Evolutionary conservation across 2,888 invertebrate species (phyloP), one percentile per base, ranked within the genome.

Genomic region (Liposcelis brunnea): DNA sequence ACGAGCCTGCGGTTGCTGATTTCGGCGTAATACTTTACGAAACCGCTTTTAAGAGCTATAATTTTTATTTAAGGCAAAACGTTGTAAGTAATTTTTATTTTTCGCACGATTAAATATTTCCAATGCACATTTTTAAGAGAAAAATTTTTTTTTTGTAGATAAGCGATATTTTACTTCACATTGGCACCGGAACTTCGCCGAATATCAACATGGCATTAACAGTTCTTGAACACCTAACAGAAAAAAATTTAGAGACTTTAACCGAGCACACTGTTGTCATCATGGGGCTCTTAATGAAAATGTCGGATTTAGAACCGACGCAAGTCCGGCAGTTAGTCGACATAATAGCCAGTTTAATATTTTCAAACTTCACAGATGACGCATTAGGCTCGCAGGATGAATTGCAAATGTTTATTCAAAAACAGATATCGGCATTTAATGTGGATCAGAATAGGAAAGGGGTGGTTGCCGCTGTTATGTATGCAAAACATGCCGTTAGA

Each of bases 401-500:
- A 19, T 21, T 40, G 15, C 40, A 40, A 7, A 40, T 40, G 16
- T 40, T 40, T 18, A 40, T 45, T 1, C 45, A 35, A 12, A 45
- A 45, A 26, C 45, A 45, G 14, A 12, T 45, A n/a, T 19, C 38
- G 7, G 35, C 45, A 6, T 45, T 33, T 33, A 26, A 45, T 12
- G 35, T 21, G 3, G 19, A 21, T 16, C 10, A 36, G 11, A 16
- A 45, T 18, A 35, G 54, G 34, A 52, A 77, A 61, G 85, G 85
- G 31, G 77, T 86, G n/a, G 66, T 84, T 49, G 76, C 78, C 36
- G 77, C 77, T 35, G 71, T 80, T 11, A 75, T 81, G 66, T 74
- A 81, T 54, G 75, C 82, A 1, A 82, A 82, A 62, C 77, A 80
- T 56, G 40, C 40, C 16, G 40, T 21, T 18, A 10, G 6, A 6